Evolutionary conservation across 1,140 invertebrate species (phyloP).

Genomic region (Cydia strobilella): DNA sequence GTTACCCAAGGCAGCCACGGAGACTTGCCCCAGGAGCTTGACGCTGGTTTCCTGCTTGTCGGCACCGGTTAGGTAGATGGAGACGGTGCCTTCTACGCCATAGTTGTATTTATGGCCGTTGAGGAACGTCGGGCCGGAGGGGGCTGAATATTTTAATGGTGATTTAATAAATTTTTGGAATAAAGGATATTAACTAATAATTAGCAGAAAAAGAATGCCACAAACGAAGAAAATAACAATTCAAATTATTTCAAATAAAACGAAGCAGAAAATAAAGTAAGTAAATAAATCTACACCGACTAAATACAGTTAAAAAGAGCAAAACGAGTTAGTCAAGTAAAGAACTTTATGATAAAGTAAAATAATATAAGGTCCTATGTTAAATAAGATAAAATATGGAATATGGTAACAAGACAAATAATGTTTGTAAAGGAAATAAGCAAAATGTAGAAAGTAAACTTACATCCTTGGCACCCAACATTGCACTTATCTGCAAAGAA

Average conservation of each 20-base stretch:
- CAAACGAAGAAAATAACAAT: no score
- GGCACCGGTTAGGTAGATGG: slow-evolving; percentile 64
- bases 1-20: slow-evolving; percentile 76
- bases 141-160: slow-evolving; percentile 40
- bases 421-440: background rate
- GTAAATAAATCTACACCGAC: no score
- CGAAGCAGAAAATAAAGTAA: no score
- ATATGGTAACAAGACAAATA: no score
- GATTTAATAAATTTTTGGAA: no score
- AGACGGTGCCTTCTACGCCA: slow-evolving; percentile 68
- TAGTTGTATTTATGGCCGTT: slow-evolving; percentile 72
- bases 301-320: no score
- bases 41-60: slow-evolving; percentile 78
- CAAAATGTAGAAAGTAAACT: slow-evolving; percentile 44
- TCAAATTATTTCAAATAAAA: no score
- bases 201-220: no score
- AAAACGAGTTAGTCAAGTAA: no score
- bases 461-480: slow-evolving; percentile 68
- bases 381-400: no score
- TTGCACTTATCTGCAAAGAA: slow-evolving; percentile 75
- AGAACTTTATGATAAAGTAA: background rate
- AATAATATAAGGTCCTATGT: background rate
- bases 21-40: slow-evolving; percentile 77
- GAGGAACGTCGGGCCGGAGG: slow-evolving; percentile 53
- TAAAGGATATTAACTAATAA: no score